A percentile compares a stretch with the other conserved stretches of the same genome.
Evolutionary conservation across 1,140 invertebrate species (phyloP).

Genomic region (Papilio aristodemus): DNA sequence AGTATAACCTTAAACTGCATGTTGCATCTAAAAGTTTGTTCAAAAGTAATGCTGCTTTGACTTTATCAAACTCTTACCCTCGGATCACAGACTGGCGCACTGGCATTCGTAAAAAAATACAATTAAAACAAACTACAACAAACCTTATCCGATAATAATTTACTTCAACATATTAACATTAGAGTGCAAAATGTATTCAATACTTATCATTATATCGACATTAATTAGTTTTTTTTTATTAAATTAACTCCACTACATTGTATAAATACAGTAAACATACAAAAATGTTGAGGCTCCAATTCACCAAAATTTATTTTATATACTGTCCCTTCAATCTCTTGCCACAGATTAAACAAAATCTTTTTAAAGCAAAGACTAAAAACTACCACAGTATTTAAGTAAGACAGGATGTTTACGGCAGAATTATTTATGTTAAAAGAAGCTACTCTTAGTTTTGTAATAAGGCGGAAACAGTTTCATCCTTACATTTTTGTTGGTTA

Average conservation of each 20-base stretch:
- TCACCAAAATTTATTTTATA: slow-evolving; percentile 3
- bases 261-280: slow-evolving; percentile 21
- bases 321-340: background rate
- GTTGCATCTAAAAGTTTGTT: no score
- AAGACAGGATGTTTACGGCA: no score
- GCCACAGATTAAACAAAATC: background rate
- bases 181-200: slow-evolving; percentile 60
- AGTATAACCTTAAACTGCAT: no score
- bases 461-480: background rate
- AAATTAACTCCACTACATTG: slow-evolving; percentile 27
- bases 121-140: slow-evolving; percentile 58
- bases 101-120: slow-evolving; percentile 52
- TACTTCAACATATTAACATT: slow-evolving; percentile 50
- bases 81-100: slow-evolving; percentile 48
- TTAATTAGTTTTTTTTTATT: slow-evolving; percentile 36
- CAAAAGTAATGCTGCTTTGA: slow-evolving; percentile 27
- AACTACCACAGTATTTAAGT: background rate
- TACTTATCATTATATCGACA: slow-evolving; percentile 42
- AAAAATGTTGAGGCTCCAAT: slow-evolving; percentile 17
- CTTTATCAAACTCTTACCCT: slow-evolving; percentile 35
- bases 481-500: background rate
- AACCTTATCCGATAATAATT: slow-evolving; percentile 38
- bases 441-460: no score
- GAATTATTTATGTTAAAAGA: no score
- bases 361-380: slow-evolving; percentile 1